Evolutionary conservation across 2,113 vertebrate genomes (phyloP), one percentile per base, ranked within the genome.

Genomic region (Coturnix japonica): DNA sequence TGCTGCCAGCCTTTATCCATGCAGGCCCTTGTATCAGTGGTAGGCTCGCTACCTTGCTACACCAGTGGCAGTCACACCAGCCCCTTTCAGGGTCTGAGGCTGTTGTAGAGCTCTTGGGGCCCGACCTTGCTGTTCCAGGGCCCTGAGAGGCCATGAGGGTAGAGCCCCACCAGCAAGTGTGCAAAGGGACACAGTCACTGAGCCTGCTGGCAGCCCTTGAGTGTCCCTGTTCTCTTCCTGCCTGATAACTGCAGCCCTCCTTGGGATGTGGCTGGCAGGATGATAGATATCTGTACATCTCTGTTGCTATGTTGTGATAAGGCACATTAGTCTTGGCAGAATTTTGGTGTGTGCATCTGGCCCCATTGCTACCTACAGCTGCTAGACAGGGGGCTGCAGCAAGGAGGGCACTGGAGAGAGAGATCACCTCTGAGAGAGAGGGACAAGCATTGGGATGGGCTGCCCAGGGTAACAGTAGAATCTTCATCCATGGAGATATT

Each of bases 231-330:
- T 39, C 43, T 70, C 17, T 87, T 76, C n/a, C 30, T 35, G 26
- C 15, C 59, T 56, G 49, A 3, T 66, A 74, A 26, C 46, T 78
- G 37, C 41, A 75, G 37, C 11, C 74, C 7, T 81, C 8, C 37
- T 80, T 21, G 16, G 43, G 33, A 8, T 31, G 65, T 0, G 0
- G 16, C 60, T 46, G 54, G 14, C 41, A 43, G 53, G 57, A 66
- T 56, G 57, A 9, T 83, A 39, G 57, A 9, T 83, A 39, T 20
- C 39, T 61, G 54, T 4, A 8, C 69, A 33, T 21, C 30, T 31
- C 56, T 57, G 56, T 57, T 57, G 18, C 18, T n/a, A 57, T 6
- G 18, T 21, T 20, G 7, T 18, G 9, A 19, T 33, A 22, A 21
- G 31, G 18, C 26, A 30, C 14, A 17, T 16, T 44, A 76, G 30